phyloP scores from a whole-genome alignment of 2,113 vertebrate genomes.

The Scomber scombrus region DNA sequence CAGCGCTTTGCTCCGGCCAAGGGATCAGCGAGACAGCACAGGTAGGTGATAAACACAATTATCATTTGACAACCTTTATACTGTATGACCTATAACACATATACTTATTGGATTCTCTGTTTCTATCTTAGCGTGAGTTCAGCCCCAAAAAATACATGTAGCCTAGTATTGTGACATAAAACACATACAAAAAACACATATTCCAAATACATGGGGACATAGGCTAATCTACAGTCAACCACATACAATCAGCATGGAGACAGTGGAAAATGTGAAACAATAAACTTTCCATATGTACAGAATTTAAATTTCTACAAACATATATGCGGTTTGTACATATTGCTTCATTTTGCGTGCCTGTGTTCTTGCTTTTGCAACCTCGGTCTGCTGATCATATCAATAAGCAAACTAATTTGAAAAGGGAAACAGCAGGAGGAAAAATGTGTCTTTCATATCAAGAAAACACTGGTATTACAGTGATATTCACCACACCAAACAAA shows the following conservation, averaged over 20 bases:
- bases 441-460: conserved; percentile 27
- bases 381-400: conserved; percentile 11
- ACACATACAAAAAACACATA: not conserved
- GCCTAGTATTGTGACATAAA: not conserved
- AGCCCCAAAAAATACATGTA: not conserved
- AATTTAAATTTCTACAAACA: conserved; percentile 15
- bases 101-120: not conserved
- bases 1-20: conserved; percentile 84
- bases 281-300: conserved; percentile 15
- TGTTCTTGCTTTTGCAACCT: not conserved
- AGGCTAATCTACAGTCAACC: conserved; percentile 12
- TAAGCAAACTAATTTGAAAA: conserved; percentile 28
- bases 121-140: not conserved
- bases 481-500: conserved; percentile 54
- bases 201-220: conserved; percentile 15
- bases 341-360: conserved; percentile 30
- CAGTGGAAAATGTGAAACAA: conserved; percentile 6
- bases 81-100: too few relatives aligned
- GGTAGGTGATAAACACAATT: conserved; percentile 76
- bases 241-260: conserved; percentile 3
- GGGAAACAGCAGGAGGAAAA: not conserved
- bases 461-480: conserved; percentile 28
- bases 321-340: conserved; percentile 32
- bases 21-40: conserved; percentile 87
- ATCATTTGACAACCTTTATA: not conserved